These are phyloP conservation scores for Mallotus villosus DNA, from an alignment of 2,797 vertebrate species.

Conservation along the genomic window DNA sequence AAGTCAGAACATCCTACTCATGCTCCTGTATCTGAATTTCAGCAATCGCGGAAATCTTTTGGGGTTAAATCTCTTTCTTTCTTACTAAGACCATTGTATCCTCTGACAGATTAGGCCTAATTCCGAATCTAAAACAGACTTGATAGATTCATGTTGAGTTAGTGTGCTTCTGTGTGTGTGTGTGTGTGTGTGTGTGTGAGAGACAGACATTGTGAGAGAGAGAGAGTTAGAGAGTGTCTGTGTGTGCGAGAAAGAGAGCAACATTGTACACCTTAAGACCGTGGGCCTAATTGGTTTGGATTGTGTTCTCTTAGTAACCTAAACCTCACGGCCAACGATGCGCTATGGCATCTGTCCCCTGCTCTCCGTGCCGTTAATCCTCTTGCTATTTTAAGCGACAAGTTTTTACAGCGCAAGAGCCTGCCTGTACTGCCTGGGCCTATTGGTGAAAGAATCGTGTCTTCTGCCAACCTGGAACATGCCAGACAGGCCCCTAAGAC, in stretches of 20 bases:
- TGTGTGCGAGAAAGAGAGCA: background rate
- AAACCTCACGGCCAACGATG: constrained; percentile 40
- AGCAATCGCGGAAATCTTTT: background rate
- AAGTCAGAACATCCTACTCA: constrained; percentile 46
- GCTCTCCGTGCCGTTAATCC: constrained; percentile 64
- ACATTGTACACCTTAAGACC: constrained; percentile 1
- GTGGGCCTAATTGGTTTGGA: constrained; percentile 52
- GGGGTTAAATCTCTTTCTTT: background rate
- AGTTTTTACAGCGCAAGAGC: constrained; percentile 47
- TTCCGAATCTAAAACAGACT: background rate
- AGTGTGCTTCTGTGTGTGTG: background rate
- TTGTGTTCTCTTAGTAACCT: constrained; percentile 57
- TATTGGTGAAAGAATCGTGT: constrained; percentile 32
- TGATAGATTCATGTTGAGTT: background rate
- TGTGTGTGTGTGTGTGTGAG: background rate
- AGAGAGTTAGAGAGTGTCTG: background rate
- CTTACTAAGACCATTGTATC: background rate
- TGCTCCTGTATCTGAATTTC: constrained; percentile 32
- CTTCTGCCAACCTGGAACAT: constrained; percentile 26
- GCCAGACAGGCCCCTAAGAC: constrained; percentile 36
- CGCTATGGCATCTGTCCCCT: constrained; percentile 64
- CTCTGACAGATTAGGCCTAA: no score
- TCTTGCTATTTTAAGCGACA: constrained; percentile 67
- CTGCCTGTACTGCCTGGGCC: constrained; percentile 14
- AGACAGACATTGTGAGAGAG: background rate